Base-by-base conservation (phyloP, 2,113 vertebrate genomes). In the Chamaea fasciata region DNA sequence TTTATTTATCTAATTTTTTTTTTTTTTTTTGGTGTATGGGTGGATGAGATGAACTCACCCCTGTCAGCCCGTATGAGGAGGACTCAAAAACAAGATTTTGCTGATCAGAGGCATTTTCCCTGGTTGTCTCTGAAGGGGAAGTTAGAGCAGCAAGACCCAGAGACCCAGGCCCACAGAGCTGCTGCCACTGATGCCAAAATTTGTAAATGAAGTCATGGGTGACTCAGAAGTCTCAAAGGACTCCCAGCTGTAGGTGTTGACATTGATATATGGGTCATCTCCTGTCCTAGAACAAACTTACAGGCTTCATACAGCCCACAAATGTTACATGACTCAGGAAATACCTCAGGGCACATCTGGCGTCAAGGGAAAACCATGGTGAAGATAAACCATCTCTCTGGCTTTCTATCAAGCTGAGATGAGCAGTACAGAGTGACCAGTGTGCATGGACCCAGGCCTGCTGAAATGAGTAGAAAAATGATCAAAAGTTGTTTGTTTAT, bases 301-400 rank as follows among this genome's bases (percentile, higher is more conserved):
- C 47, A 69, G 71, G 21, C 68, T 80, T 83, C 68, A 86, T 39
- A 28, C 31, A 62, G 71, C 30, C 63, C 88, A 3, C 49, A 83
- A 92, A 74, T 10, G 13, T 35, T 85, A 64, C 82, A 65, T 56
- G 78, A 49, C 39, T 85, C 87, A 95, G 90, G 75, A 94, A 91
- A 94, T 85, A 83, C 64, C 89, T 83, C 31, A 56, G 68, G 75
- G 46, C 17, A 35, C 2, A 6, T 83, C 80, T 94, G 89, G 92
- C 64, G 90, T 67, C 0, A 3, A 81, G 64, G 62, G 64, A 59
- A 93, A 94, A 71, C 56, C 47, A 70, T 83, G 70, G 73, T 47
- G 68, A 92, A 93, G 86, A 83, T 81, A 84, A 91, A 89, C 84
- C 87, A 85, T 91, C 82, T 79, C 74, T 30, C 84, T 91, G 95